Evolutionary conservation across 2,888 invertebrate species (phyloP).

Genomic region (Cheilosia grossa): DNA sequence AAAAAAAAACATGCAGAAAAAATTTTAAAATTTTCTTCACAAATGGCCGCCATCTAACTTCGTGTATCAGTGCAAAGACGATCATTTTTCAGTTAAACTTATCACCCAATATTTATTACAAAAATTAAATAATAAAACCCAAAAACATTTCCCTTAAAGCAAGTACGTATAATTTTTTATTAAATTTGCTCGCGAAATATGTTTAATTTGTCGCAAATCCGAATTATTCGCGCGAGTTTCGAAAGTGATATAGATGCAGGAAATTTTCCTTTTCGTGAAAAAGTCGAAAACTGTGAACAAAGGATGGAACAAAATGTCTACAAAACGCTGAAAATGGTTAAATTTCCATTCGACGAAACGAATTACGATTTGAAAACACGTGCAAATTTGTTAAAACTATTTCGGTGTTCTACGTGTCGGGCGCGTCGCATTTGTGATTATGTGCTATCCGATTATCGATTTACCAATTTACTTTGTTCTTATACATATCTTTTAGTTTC

Average conservation of each 20-base stretch:
- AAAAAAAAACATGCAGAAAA: not conserved
- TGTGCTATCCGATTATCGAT: slow-evolving; percentile 8
- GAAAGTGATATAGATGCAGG: slow-evolving; percentile 17
- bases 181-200: slow-evolving; percentile 57
- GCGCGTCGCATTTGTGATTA: not conserved
- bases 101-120: not conserved
- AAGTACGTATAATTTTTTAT: slow-evolving; percentile 66
- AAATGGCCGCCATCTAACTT: slow-evolving; percentile 34
- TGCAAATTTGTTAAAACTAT: not conserved
- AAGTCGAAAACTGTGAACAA: not conserved
- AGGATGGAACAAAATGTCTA: not conserved
- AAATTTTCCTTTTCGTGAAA: slow-evolving; percentile 2
- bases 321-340: not conserved
- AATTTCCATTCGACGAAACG: not conserved
- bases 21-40: not conserved
- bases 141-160: slow-evolving; percentile 25
- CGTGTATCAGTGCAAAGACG: not conserved
- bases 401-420: slow-evolving; percentile 7
- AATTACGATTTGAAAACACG: not conserved
- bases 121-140: not conserved
- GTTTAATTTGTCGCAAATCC: slow-evolving; percentile 13
- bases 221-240: slow-evolving; percentile 19
- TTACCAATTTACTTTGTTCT: slow-evolving; percentile 20
- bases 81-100: slow-evolving; percentile 2
- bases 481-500: slow-evolving; percentile 19